phyloP scores from a whole-genome alignment of 2,113 vertebrate species.

The Caretta caretta region DNA sequence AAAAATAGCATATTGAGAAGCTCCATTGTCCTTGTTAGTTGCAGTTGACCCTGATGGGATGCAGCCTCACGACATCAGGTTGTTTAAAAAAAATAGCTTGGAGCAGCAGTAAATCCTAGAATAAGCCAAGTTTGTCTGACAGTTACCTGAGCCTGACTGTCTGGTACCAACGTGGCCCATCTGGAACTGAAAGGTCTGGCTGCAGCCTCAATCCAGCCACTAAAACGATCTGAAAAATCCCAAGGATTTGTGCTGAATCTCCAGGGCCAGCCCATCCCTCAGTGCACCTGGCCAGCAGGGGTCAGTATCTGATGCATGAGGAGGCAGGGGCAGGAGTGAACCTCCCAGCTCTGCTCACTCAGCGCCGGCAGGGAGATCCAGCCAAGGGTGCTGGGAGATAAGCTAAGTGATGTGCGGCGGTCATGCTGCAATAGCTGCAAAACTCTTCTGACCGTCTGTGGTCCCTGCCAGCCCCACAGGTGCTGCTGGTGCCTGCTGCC shows the following conservation, averaged over 20 bases:
- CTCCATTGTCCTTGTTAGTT: not conserved
- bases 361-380: not conserved
- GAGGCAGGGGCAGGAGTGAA: conserved; percentile 67
- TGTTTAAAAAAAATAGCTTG: not conserved
- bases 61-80: rapidly evolving
- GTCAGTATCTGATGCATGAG: conserved; percentile 64
- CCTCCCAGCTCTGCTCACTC: conserved; percentile 67
- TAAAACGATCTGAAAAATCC: conserved; percentile 61
- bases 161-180: not conserved
- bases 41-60: not conserved
- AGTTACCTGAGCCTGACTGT: not conserved
- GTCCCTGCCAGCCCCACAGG: no score
- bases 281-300: conserved; percentile 58
- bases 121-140: not conserved
- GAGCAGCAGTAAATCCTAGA: not conserved
- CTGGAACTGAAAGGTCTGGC: conserved; percentile 5
- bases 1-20: not conserved
- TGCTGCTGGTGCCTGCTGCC: no score
- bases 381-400: not conserved
- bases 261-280: conserved; percentile 59
- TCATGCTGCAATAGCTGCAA: no score
- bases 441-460: no score
- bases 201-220: conserved; percentile 20
- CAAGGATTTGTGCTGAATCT: conserved; percentile 50
- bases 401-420: not conserved